Evolutionary conservation across 2,888 invertebrate species (phyloP).

Genomic region (Euproctis similis): DNA sequence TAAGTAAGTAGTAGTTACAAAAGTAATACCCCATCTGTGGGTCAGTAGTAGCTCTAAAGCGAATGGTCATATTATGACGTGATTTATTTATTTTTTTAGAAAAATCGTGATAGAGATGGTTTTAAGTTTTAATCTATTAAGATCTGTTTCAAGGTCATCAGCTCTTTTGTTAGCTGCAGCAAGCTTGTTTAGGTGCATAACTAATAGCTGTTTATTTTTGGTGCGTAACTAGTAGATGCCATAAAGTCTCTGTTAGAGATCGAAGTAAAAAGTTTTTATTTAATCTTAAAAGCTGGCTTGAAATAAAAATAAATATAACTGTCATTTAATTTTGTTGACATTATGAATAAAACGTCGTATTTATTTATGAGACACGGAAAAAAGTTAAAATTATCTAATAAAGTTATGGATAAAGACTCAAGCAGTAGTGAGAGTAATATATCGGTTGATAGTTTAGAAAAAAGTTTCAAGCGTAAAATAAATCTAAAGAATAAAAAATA

Average conservation of each 20-base stretch:
- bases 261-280: too few species aligned
- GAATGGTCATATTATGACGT: constrained; percentile 35
- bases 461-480: constrained; percentile 32
- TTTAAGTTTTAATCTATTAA: too few species aligned
- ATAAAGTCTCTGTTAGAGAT: too few species aligned
- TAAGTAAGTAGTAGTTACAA: too few species aligned
- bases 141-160: too few species aligned
- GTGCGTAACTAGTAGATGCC: too few species aligned
- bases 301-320: not conserved
- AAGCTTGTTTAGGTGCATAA: too few species aligned
- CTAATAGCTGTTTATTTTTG: too few species aligned
- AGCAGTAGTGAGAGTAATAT: constrained; percentile 47
- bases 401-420: constrained; percentile 46
- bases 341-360: constrained; percentile 41
- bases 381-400: constrained; percentile 26
- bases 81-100: not conserved
- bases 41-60: too few species aligned
- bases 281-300: too few species aligned
- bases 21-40: too few species aligned
- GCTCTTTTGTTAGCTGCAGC: too few species aligned
- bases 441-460: constrained; percentile 59
- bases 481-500: constrained; percentile 21
- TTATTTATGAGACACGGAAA: constrained; percentile 46
- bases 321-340: constrained; percentile 28
- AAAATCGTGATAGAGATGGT: not conserved